Percentiles rank a stretch among this genome's conserved stretches.
Conservation (phyloP, 1,140 invertebrate genomes). For the Lasioglossum albipes region DNA sequence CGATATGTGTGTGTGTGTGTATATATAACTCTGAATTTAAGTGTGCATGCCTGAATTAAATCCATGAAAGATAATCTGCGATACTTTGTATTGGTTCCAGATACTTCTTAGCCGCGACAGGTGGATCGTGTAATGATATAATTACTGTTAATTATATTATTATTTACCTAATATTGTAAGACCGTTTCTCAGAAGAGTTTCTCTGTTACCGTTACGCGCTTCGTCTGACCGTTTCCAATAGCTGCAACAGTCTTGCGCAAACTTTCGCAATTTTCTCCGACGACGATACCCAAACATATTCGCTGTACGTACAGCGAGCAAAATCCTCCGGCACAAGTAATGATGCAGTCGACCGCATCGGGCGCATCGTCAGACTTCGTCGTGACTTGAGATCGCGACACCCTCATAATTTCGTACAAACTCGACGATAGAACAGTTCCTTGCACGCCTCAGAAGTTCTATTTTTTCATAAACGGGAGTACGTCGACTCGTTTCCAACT, state of each 20-base stretch:
- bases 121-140: constrained; percentile 40
- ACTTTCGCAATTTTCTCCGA: not conserved
- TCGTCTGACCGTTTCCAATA: constrained; percentile 1
- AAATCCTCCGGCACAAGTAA: too few relatives aligned
- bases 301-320: too few relatives aligned
- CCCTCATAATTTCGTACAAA: not conserved
- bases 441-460: not conserved
- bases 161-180: constrained; percentile 6
- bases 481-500: not conserved
- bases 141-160: constrained; percentile 30
- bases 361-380: too few relatives aligned
- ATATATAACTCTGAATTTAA: constrained; percentile 4
- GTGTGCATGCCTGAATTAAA: constrained; percentile 39
- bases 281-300: too few relatives aligned
- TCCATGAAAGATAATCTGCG: constrained; percentile 34
- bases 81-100: constrained; percentile 24
- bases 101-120: constrained; percentile 21
- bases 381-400: too few relatives aligned
- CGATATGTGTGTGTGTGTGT: not conserved
- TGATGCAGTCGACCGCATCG: too few relatives aligned
- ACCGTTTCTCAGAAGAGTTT: constrained; percentile 21
- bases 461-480: not conserved
- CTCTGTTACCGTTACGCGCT: constrained; percentile 8
- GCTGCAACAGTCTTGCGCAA: constrained; percentile 16
- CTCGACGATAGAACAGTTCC: not conserved